Conservation (phyloP, 2,888 invertebrate species). For the Ochlodes sylvanus region DNA sequence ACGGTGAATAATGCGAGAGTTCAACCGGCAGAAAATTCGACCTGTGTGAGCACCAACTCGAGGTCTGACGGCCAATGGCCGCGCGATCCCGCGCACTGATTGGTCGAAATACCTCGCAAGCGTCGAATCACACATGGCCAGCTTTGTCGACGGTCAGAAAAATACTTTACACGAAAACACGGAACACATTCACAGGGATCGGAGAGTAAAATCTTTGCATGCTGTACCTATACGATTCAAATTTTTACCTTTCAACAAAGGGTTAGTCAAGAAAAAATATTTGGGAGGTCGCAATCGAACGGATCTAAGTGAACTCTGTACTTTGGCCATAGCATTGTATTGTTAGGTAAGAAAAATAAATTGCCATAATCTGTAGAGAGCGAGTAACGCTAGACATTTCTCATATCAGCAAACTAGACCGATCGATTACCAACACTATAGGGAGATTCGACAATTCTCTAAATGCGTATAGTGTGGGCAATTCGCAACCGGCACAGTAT, state of each 20-base stretch:
- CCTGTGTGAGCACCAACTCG: constrained; percentile 51
- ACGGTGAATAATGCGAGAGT: constrained; percentile 65
- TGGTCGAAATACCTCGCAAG: constrained; percentile 44
- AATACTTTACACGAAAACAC: constrained; percentile 63
- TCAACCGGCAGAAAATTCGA: constrained; percentile 51
- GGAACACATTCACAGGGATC: constrained; percentile 72
- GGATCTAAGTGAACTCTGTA: constrained; percentile 48
- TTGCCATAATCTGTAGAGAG: constrained; percentile 44
- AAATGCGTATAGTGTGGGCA: constrained; percentile 36
- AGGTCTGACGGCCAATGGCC: constrained; percentile 1
- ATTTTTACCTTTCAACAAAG: constrained; percentile 53
- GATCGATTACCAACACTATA: constrained; percentile 26
- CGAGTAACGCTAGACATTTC: constrained; percentile 46
- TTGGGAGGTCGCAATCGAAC: constrained; percentile 69
- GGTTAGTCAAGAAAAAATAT: constrained; percentile 70
- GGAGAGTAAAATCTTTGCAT: constrained; percentile 66
- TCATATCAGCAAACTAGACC: constrained; percentile 52
- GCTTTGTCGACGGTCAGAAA: constrained; percentile 48
- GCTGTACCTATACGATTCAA: constrained; percentile 66
- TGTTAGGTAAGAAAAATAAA: constrained; percentile 40
- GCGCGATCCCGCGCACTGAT: constrained; percentile 47
- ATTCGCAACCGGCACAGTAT: constrained; percentile 50
- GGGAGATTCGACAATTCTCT: neutral
- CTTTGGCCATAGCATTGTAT: constrained; percentile 45
- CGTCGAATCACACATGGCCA: constrained; percentile 53